These are phyloP conservation scores for Harpalus rufipes DNA, from an alignment of 2,888 invertebrate species.

Conservation along the genomic window DNA sequence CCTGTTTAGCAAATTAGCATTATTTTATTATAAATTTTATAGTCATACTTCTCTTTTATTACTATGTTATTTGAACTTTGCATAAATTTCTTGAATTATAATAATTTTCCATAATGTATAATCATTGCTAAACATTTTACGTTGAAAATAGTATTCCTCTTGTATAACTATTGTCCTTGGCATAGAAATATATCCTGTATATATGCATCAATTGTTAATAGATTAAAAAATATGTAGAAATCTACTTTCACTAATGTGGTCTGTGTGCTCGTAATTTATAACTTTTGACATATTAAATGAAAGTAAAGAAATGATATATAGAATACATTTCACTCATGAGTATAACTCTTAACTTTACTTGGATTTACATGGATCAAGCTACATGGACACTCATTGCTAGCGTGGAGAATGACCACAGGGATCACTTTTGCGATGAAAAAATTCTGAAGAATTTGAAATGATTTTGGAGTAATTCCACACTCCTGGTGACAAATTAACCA, in stretches of 20 bases:
- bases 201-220: constrained; percentile 3
- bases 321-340: background rate
- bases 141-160: background rate
- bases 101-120: background rate
- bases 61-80: too few relatives aligned
- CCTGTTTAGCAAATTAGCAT: too few relatives aligned
- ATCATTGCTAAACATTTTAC: background rate
- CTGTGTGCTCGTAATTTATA: background rate
- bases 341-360: background rate
- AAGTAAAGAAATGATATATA: background rate
- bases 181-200: background rate
- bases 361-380: background rate
- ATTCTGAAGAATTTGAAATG: too few relatives aligned
- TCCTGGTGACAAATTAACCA: too few relatives aligned
- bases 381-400: too few relatives aligned
- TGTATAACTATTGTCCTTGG: background rate
- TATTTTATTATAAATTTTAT: too few relatives aligned
- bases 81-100: background rate
- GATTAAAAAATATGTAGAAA: background rate
- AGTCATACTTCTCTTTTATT: too few relatives aligned
- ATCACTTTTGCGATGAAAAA: too few relatives aligned
- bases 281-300: background rate
- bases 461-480: too few relatives aligned
- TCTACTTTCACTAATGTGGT: background rate
- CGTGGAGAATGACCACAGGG: too few relatives aligned